Percentiles rank a stretch among this genome's conserved stretches.
Conservation (phyloP, 1,140 invertebrate species). For the Euura saliciscinereae region DNA sequence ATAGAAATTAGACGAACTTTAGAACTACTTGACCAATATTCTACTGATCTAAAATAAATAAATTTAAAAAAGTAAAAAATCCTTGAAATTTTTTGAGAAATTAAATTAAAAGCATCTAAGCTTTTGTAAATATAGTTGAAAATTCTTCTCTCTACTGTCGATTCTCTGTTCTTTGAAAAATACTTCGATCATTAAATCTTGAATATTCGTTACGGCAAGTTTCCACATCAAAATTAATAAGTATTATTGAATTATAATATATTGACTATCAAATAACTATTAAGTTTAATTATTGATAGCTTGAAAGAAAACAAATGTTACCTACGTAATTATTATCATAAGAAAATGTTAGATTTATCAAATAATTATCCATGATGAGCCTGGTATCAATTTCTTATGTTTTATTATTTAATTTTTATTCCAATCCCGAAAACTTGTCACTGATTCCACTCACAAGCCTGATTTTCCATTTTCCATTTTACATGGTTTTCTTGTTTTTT, state of each 20-base stretch:
- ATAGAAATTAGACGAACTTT: neutral
- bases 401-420: neutral
- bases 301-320: neutral
- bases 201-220: neutral
- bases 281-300: neutral
- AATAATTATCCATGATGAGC: neutral
- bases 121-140: neutral
- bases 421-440: neutral
- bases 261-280: neutral
- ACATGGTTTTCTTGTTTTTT: neutral
- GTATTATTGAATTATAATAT: too few species aligned
- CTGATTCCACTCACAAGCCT: neutral
- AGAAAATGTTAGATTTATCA: constrained; percentile 6
- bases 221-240: neutral
- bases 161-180: neutral
- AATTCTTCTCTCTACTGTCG: constrained; percentile 6
- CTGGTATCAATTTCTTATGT: neutral
- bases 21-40: constrained; percentile 3
- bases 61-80: neutral
- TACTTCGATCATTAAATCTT: neutral
- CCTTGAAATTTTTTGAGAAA: neutral
- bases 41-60: neutral
- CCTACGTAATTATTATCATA: neutral
- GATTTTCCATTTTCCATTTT: neutral
- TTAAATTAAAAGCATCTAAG: neutral